Percentiles rank a stretch among this genome's conserved stretches.
Conservation (phyloP, 2,113 vertebrate species). For the Cyprinodon brontotheroides region DNA sequence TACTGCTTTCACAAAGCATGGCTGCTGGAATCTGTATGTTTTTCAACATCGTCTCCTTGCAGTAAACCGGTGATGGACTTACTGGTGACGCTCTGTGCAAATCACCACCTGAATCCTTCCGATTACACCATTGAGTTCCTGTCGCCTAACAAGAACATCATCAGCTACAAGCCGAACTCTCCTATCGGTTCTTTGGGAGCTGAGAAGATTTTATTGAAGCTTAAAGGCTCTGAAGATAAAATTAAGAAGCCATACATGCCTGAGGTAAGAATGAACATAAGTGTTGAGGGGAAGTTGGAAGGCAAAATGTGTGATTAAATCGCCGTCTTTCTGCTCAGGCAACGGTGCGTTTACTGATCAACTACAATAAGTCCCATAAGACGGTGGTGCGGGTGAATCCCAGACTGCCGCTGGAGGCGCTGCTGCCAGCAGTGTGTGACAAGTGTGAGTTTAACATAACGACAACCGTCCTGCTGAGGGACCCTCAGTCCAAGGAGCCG, state of each 20-base stretch:
- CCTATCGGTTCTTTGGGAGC: constrained; percentile 91
- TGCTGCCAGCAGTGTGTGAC: constrained; percentile 83
- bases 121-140: constrained; percentile 88
- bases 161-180: constrained; percentile 92
- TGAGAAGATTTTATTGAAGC: constrained; percentile 88
- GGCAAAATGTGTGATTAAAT: background rate
- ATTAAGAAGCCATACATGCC: constrained; percentile 87
- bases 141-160: constrained; percentile 84
- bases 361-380: constrained; percentile 93
- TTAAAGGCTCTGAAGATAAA: constrained; percentile 83
- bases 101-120: constrained; percentile 91
- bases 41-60: constrained; percentile 16
- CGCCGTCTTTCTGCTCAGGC: constrained; percentile 73
- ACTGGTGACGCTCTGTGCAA: constrained; percentile 89
- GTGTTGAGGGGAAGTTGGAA: fast-evolving
- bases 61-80: constrained; percentile 97
- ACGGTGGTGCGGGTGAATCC: constrained; percentile 91
- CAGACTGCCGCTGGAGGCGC: constrained; percentile 82
- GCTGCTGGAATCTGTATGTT: background rate
- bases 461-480: constrained; percentile 84
- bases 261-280: constrained; percentile 79
- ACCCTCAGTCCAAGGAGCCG: constrained; percentile 80
- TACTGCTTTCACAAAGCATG: background rate
- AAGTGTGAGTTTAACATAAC: constrained; percentile 90
- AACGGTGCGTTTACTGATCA: constrained; percentile 91